phyloP scores from a whole-genome alignment of 2,113 vertebrate genomes.

The Rhinopithecus roxellana region DNA sequence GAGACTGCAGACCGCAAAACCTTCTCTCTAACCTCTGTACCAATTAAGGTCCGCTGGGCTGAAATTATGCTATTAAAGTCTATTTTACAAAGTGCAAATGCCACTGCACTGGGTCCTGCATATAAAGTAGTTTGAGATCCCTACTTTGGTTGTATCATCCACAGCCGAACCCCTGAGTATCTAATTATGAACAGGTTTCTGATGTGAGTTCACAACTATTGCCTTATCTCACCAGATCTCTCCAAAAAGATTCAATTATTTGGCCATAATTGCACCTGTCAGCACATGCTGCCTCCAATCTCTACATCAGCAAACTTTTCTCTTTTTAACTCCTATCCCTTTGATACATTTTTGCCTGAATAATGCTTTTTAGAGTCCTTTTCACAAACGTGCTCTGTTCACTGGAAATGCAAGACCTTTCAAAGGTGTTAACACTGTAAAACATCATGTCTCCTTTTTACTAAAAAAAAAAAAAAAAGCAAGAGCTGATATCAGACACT shows the following conservation, averaged over 20 bases:
- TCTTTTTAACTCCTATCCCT: conserved; percentile 58
- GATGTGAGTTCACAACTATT: background rate
- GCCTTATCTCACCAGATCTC: conserved; percentile 41
- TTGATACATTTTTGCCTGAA: conserved; percentile 69
- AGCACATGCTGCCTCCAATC: conserved; percentile 58
- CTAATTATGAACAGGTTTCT: conserved; percentile 53
- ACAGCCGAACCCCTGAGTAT: background rate
- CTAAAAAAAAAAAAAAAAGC: background rate
- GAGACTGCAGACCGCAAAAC: background rate
- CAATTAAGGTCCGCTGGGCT: background rate
- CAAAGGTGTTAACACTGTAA: conserved; percentile 71
- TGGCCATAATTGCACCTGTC: conserved; percentile 74
- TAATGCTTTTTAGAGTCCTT: conserved; percentile 65
- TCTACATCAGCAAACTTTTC: conserved; percentile 63
- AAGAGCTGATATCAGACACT: conserved; percentile 63
- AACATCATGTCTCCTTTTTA: conserved; percentile 70
- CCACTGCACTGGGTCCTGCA: background rate
- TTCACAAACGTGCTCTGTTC: conserved; percentile 67
- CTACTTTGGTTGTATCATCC: background rate
- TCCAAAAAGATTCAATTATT: conserved; percentile 73
- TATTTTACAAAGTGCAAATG: background rate
- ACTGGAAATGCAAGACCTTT: conserved; percentile 66
- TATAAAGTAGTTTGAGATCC: background rate
- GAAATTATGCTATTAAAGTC: background rate
- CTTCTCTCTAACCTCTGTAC: background rate